These are phyloP conservation scores for Pantala flavescens DNA, from an alignment of 1,140 invertebrate species.

Conservation along the genomic window DNA sequence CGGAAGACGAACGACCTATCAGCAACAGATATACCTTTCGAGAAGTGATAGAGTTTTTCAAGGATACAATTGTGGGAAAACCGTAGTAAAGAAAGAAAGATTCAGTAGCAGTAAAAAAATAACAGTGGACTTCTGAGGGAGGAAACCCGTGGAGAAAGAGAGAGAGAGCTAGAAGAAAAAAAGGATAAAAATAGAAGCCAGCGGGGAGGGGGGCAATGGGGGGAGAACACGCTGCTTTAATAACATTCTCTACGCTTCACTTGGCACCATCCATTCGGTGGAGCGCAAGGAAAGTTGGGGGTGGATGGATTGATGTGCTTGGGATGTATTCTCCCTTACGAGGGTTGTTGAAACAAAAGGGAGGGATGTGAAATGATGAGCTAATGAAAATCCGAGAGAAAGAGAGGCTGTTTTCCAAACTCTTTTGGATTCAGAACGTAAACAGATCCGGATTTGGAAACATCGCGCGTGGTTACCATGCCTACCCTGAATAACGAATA, in stretches of 20 bases:
- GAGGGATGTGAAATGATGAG: not conserved
- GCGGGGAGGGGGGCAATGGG: not conserved
- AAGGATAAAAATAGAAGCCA: not conserved
- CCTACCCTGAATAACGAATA: too few species aligned
- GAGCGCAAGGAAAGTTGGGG: not conserved
- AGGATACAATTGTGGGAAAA: too few species aligned
- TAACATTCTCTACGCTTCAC: slow-evolving; percentile 1
- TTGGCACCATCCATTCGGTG: not conserved
- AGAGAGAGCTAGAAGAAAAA: not conserved
- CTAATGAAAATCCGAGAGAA: not conserved
- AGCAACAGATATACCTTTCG: too few species aligned
- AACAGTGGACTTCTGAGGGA: not conserved
- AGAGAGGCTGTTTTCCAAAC: too few species aligned
- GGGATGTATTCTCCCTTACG: not conserved
- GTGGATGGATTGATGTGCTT: not conserved
- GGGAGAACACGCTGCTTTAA: not conserved
- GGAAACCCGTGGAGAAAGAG: not conserved
- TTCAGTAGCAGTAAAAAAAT: too few species aligned
- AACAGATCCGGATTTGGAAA: too few species aligned
- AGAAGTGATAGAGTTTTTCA: too few species aligned
- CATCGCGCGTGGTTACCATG: too few species aligned
- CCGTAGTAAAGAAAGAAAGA: too few species aligned
- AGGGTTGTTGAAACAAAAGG: not conserved
- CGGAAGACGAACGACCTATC: too few species aligned
- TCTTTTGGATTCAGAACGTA: too few species aligned